Base-by-base conservation (phyloP, 2,797 vertebrate species). In the Sebastes paucispinis region DNA sequence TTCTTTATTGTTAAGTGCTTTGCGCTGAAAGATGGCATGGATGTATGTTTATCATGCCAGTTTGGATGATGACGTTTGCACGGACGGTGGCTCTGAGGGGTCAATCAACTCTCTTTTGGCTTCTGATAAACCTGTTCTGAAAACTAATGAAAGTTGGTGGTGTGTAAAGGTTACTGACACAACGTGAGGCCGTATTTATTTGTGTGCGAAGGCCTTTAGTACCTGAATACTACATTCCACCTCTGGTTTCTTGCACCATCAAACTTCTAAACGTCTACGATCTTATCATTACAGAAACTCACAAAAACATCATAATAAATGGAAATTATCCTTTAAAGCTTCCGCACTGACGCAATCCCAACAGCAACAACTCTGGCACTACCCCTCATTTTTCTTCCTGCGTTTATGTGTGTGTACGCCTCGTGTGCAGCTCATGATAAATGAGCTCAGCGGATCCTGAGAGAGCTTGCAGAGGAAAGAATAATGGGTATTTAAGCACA, bases 401-500 rank as follows among this genome's bases (percentile, higher is more conserved):
- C 75, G 55, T 89, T 77, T 83, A 34, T 81, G 83, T 87, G 87
- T 65, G 80, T 72, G 52, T 63, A 50, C 8, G 85, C 80, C 68
- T 82, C 69, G 5, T 81, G 87, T 78, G 82, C 36, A 80, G 86
- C 88, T 63, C 90, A 87, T 95, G 94, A 95, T 94, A 88, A 94
- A 95, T 89, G 93, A 93, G 92, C 80, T 24, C 84, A 52, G 89
- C 86, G 20, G 86, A 90, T 90, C 91, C 89, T 90, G 84, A 84
- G 92, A 93, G 90, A 92, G 89, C 91, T 89, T n/a, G 76, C 87
- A 84, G 87, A 90, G 90, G 90, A 90, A 92, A 95, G 93, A 95
- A 95, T 95, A 95, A 94, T 94, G 92, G 91, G 89, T 91, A 91
- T 94, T 95, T 95, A 94, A 95, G 94, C 93, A 94, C 93, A 92